Base-by-base conservation (phyloP, 1,140 invertebrate genomes). In the Drosophila bifasciata region DNA sequence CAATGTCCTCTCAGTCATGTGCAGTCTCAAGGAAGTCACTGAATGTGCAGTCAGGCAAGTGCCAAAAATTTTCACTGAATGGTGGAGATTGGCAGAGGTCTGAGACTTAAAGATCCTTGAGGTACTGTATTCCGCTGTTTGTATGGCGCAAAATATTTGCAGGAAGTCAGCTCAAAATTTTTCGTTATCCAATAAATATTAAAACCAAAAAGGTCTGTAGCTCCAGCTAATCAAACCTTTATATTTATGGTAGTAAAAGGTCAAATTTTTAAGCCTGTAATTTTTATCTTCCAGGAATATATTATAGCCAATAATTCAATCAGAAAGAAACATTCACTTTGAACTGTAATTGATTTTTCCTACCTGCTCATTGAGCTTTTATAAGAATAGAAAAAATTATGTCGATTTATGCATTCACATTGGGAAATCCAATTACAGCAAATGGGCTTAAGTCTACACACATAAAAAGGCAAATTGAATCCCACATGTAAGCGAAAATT, bases 291-390 rank as follows among this genome's bases (percentile, higher is more conserved):
- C n/a, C n/a, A n/a, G n/a, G n/a, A n/a, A n/a, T 39, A 15, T 9
- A 40, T 58, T 50, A 40, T 21, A 51, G 16, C 25, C 3, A 44
- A 8, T 41, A 55, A 56, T 15, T 45, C 44, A 59, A 50, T 32
- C 28, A 41, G 28, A 43, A 69, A 40, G 17, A 21, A 39, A 21
- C 7, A 21, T 50, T 58, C 21, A 32, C 9, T 11, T 13, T 23
- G 13, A 17, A 67, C 44, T 51, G 19, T 51, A 64, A 70, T 71
- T 59, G 46, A 70, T 28, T 70, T 46, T 70, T 11, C 40, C 6
- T 19, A 19, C 2, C 21, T 44, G 7, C 13, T 11, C 28, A 16
- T 28, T 39, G 17, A 36, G 32, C 32, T 36, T 11, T 36, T 11
- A 0, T 2, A 43, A 52, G 21, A 48, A 28, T 36, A 43, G 25